Evolutionary conservation across 2,113 vertebrate species (phyloP), one percentile per base, ranked within the genome.

Genomic region (Dolichotis patagonum): DNA sequence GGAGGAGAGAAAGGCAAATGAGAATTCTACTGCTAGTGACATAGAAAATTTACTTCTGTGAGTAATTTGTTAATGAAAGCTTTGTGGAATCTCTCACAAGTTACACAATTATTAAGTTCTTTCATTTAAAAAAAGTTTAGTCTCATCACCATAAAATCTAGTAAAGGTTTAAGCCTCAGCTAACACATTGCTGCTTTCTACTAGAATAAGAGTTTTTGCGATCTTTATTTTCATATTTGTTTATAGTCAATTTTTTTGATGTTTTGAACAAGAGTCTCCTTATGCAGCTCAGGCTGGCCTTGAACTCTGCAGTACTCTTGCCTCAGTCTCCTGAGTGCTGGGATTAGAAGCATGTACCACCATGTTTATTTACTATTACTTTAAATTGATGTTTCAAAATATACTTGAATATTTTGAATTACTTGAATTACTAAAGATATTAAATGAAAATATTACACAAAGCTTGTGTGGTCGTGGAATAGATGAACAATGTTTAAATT

Each of bases 381-480:
- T 30, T 95, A 75, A 65, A 26, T 56, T 12, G 7, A 20, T 90
- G 17, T 88, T 88, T 69, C 30, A 92, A 91, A 96, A 87, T 19
- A 38, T 2, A 43, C 32, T 73, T 38, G 17, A 35, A n/a, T n/a
- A n/a, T n/a, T n/a, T n/a, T n/a, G n/a, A n/a, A n/a, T n/a, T n/a
- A n/a, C n/a, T n/a, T 94, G 9, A 56, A 65, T 58, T 5, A 30
- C 9, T 11, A 2, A 93, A 13, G 38, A 69, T 52, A 38, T 7
- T 11, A 32, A 28, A 52, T 16, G n/a, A 13, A 67, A 90, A 71
- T 7, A 20, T 17, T 54, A 22, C 28, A 56, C 0, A 17, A 67
- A 75, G 10, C 28, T 16, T 43, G 14, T 14, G 35, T 85, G 19
- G 19, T 46, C 0, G 4, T 38, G 19, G 4, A 3, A 56, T 11